phyloP scores from a whole-genome alignment of 2,888 invertebrate genomes.

The Brachyptera risi region DNA sequence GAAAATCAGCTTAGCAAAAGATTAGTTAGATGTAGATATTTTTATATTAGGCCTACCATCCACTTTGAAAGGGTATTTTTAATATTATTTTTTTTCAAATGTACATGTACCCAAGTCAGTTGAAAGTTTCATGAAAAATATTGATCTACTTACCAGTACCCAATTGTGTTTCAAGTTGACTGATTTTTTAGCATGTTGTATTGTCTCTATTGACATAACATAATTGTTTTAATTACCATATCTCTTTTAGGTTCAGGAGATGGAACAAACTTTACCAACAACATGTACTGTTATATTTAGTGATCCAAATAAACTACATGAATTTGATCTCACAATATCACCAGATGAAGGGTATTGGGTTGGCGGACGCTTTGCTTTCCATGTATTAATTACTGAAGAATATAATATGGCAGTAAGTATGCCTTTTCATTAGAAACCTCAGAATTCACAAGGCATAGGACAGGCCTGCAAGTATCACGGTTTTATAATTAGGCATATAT shows the following conservation, averaged over 20 bases:
- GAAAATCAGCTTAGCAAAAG: no score
- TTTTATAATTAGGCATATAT: background rate
- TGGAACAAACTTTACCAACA: constrained; percentile 77
- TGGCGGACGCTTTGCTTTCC: constrained; percentile 82
- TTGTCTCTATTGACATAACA: no score
- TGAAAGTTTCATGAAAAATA: no score
- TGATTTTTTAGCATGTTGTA: constrained; percentile 2
- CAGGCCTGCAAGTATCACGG: no score
- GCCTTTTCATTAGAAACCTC: background rate
- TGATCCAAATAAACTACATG: constrained; percentile 76
- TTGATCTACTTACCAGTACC: background rate
- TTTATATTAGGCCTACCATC: no score
- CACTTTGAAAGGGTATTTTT: no score
- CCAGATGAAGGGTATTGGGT: constrained; percentile 89
- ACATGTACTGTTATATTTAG: constrained; percentile 77
- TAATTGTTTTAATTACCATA: no score
- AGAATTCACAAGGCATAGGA: no score
- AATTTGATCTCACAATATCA: constrained; percentile 70
- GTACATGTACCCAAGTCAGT: no score
- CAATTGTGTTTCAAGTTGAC: background rate
- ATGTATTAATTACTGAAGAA: constrained; percentile 83
- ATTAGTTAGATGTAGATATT: no score
- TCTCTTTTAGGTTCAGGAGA: constrained; percentile 72
- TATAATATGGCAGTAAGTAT: constrained; percentile 91
- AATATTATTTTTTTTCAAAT: no score